Evolutionary conservation across 1,140 invertebrate genomes (phyloP), one percentile per base, ranked within the genome.

Genomic region (Apis florea): DNA sequence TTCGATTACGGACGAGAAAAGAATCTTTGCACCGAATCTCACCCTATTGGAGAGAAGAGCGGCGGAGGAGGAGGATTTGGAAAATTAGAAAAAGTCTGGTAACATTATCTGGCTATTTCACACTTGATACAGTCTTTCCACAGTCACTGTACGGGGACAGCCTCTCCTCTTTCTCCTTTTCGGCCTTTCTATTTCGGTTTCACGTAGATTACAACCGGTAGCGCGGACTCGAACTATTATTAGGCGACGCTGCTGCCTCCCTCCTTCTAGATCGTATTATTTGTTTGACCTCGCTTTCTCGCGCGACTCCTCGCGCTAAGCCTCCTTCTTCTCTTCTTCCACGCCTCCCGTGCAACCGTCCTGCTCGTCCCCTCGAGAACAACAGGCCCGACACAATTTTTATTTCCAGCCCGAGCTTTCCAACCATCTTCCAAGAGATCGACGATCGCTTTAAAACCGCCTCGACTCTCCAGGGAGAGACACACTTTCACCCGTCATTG

Each of bases 271-370:
- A 88, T 84, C 85, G 85, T 90, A 87, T 89, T 90, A 90, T 91
- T 91, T 91, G 86, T 91, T 90, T 90, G 86, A 90, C 90, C 90
- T 90, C 90, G 87, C 90, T 90, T 83, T 85, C 85, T 84, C 84
- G 79, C 59, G 56, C 76, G 76, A 40, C 31, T 86, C 85, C 88
- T 79, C 76, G 56, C 6, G 64, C 40, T 15, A 21, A 6, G 40
- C 11, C 40, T 73, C 8, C 61, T 68, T 13, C 15, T 70, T 78
- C 83, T 64, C 79, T 82, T 83, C 64, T 2, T 59, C 75, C 17
- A 13, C 53, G 6, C 73, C 82, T 82, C 74, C 83, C 12, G 19
- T n/a, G 76, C 71, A 71, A 69, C 8, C 13, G 9, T 26, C 61
- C 24, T 19, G 61, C 24, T 12, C 26, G 24, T 10, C 56, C 26